Base-by-base conservation (phyloP, 2,113 vertebrate species). In the Gnathonemus echidnorhynchus region DNA sequence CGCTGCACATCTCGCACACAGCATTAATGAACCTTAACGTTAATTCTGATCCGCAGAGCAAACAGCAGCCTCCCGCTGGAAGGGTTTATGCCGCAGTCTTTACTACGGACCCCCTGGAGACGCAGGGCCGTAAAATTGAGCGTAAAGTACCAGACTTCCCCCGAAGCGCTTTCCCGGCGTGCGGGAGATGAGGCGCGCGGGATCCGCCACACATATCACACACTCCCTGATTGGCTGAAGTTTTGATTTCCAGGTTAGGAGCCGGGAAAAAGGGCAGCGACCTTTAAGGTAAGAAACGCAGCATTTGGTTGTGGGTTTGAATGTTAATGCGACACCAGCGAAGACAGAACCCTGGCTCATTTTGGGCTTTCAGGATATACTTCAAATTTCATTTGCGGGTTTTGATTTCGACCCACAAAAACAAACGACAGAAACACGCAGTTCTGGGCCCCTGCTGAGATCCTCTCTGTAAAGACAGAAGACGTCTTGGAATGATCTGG, bases 11-110 rank as follows among this genome's bases (percentile, higher is more conserved):
- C 88, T 31, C 39, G 5, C 39, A 88, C 15, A 58, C n/a, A 9
- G 42, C 66, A 70, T 88, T 74, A 88, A 88, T 74, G 88, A 62
- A 27, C 58, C 58, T 88, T 70, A 62, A 35, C 58, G 46, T 88
- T 62, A 70, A 88, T 74, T 88, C 39, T 70, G 42, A 88, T 46
- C 88, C 27, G 19, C 21, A 74, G 42, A 27, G 45, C 56, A 88
- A 70, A 88, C 17, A 31, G 45, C n/a, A 74, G 11, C 19, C 39
- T 13, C 19, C 49, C 21, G 53, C 15, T 45, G n/a, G 21, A 74
- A 74, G 62, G 21, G 62, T 88, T 48, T 88, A 77, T 39, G 13
- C 10, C 24, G 21, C 70, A 58, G 46, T 21, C 11, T 62, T 13
- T 39, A 66, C 17, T 62, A n/a, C 21, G 27, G 58, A 3, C 42